Evolutionary conservation across 1,140 invertebrate genomes (phyloP).

Genomic region (Drosophila mauritiana): DNA sequence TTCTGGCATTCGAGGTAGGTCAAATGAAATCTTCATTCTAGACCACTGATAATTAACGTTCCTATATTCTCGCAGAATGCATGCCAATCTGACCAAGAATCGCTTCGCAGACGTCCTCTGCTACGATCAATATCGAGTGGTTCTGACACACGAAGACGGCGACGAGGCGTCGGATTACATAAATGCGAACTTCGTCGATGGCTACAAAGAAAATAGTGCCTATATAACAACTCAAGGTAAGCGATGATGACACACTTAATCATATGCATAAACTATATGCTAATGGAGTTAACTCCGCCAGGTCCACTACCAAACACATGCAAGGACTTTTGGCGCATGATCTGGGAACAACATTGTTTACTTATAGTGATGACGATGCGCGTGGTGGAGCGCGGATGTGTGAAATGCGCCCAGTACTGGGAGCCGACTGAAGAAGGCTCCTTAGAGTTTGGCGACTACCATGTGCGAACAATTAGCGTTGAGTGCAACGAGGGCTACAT

Average conservation of each 20-base stretch:
- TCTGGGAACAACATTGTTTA: constrained; percentile 96
- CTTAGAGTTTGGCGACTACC: constrained; percentile 91
- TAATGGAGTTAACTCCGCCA: constrained; percentile 63
- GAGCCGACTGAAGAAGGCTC: constrained; percentile 89
- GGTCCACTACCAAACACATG: constrained; percentile 96
- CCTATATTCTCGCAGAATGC: constrained; percentile 86
- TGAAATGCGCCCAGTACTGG: constrained; percentile 98
- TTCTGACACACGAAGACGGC: constrained; percentile 89
- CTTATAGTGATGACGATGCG: constrained; percentile 97
- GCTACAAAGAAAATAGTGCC: constrained; percentile 98
- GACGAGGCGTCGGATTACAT: constrained; percentile 96
- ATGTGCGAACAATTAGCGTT: too few species aligned
- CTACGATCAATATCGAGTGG: constrained; percentile 97
- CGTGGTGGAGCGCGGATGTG: constrained; percentile 93
- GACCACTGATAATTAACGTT: neutral
- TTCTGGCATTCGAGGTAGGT: constrained; percentile 89
- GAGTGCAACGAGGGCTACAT: too few species aligned
- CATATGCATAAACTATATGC: neutral
- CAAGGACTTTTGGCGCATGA: constrained; percentile 98
- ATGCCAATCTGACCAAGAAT: constrained; percentile 95
- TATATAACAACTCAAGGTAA: constrained; percentile 98
- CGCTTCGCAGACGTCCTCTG: constrained; percentile 98
- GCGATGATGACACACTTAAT: neutral
- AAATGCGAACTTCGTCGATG: constrained; percentile 99
- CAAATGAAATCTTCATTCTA: neutral